Conservation (phyloP, 2,113 vertebrate genomes). For the Gadus chalcogrammus region DNA sequence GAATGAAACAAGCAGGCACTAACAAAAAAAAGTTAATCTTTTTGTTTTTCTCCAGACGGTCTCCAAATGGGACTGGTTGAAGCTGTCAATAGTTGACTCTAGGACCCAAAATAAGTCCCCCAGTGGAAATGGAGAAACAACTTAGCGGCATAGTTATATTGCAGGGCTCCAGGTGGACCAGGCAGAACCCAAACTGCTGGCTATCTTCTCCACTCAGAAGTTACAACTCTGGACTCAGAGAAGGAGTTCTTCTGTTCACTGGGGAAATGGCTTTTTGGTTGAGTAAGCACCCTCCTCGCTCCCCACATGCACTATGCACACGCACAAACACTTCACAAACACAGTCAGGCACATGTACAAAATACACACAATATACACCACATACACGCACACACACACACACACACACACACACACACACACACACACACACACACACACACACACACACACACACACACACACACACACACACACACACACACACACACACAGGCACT, state of each 20-base stretch:
- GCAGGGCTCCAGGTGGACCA: slow-evolving; percentile 35
- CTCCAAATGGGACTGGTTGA: too few relatives aligned
- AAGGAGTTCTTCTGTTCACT: slow-evolving; percentile 9
- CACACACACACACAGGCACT: too few relatives aligned
- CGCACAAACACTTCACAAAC: background rate
- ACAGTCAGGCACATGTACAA: background rate
- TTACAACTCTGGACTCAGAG: background rate
- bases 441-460: too few relatives aligned
- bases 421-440: too few relatives aligned
- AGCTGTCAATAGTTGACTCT: too few relatives aligned
- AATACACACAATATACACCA: background rate
- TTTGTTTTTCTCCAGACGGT: too few relatives aligned
- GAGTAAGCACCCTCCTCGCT: slow-evolving; percentile 1
- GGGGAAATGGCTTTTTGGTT: slow-evolving; percentile 31
- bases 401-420: too few relatives aligned
- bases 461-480: background rate
- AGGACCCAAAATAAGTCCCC: background rate
- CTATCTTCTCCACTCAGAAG: background rate
- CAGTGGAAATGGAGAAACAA: background rate
- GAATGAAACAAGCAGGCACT: background rate
- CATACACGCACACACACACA: background rate
- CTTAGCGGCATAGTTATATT: slow-evolving; percentile 4
- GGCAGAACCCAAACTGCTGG: slow-evolving; percentile 25
- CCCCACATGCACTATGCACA: background rate
- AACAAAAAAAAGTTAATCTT: too few relatives aligned